Evolutionary conservation across 1,140 invertebrate genomes (phyloP).

Genomic region (Phocides pigmalion): DNA sequence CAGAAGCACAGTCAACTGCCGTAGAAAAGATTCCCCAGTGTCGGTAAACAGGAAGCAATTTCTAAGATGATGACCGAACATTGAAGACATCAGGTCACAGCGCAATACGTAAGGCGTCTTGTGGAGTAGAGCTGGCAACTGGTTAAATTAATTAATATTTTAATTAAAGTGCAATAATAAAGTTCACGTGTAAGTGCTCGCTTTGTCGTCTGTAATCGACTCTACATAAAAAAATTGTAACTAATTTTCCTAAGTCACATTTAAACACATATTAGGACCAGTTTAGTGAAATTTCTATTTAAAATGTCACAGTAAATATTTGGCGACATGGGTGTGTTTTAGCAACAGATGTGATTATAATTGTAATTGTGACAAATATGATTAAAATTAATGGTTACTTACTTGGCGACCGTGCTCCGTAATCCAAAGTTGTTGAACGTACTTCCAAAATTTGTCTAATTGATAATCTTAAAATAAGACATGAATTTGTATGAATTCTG

Average conservation of each 20-base stretch:
- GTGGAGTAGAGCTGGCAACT: slow-evolving; percentile 63
- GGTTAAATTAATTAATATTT: background rate
- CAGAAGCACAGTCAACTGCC: slow-evolving; percentile 66
- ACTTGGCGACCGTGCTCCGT: slow-evolving; percentile 74
- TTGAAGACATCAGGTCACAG: slow-evolving; percentile 74
- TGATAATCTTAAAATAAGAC: slow-evolving; percentile 64
- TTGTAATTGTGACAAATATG: no score
- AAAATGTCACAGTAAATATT: no score
- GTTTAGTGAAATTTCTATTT: no score
- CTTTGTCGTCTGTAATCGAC: no score
- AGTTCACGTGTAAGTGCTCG: no score
- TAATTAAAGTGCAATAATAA: no score
- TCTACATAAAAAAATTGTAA: no score
- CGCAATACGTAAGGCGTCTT: slow-evolving; percentile 69
- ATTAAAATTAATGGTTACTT: slow-evolving; percentile 30
- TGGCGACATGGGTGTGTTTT: no score
- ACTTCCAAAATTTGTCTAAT: slow-evolving; percentile 74
- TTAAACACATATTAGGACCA: no score
- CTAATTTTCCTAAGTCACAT: no score
- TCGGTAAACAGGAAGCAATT: slow-evolving; percentile 76
- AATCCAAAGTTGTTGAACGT: slow-evolving; percentile 72
- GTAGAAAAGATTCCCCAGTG: slow-evolving; percentile 72
- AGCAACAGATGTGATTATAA: no score
- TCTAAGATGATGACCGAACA: slow-evolving; percentile 74
- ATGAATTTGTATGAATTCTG: slow-evolving; percentile 4